Conservation (phyloP, 1,140 invertebrate genomes). For the Gonioctena quinquepunctata region DNA sequence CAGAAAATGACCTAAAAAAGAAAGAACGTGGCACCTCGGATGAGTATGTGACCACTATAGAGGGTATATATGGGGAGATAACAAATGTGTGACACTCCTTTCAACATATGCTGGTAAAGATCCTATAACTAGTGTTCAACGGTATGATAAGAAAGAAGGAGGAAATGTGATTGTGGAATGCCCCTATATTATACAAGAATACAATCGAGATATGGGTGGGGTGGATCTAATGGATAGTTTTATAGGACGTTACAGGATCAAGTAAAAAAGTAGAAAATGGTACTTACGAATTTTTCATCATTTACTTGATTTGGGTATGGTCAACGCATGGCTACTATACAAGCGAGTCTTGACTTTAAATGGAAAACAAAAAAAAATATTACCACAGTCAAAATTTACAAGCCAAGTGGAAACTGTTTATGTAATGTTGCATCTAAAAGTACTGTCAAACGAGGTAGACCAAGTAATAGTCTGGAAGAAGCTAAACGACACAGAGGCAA, state of each 20-base stretch:
- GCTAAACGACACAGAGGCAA: not conserved
- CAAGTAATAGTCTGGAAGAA: not conserved
- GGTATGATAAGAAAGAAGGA: conserved; percentile 24
- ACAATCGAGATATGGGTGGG: conserved; percentile 54
- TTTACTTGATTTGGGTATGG: conserved; percentile 32
- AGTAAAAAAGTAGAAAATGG: conserved; percentile 55
- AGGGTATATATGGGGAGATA: not conserved
- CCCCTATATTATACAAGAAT: conserved; percentile 17
- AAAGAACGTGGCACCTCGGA: conserved; percentile 23
- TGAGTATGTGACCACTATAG: not conserved
- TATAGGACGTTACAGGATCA: conserved; percentile 54
- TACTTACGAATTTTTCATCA: conserved; percentile 49
- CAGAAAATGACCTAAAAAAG: conserved; percentile 24
- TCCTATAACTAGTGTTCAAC: conserved; percentile 1
- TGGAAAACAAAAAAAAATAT: conserved; percentile 45
- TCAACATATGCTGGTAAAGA: conserved; percentile 10
- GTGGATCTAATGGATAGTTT: conserved; percentile 56
- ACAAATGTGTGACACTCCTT: not conserved
- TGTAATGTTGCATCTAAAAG: not conserved
- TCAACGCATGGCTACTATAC: conserved; percentile 39
- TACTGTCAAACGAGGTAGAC: not conserved
- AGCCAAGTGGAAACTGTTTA: not conserved
- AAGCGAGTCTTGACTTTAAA: not conserved
- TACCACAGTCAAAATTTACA: not conserved
- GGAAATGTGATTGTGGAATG: conserved; percentile 9